Conservation (phyloP, 2,113 vertebrate species). For the Pholis gunnellus region DNA sequence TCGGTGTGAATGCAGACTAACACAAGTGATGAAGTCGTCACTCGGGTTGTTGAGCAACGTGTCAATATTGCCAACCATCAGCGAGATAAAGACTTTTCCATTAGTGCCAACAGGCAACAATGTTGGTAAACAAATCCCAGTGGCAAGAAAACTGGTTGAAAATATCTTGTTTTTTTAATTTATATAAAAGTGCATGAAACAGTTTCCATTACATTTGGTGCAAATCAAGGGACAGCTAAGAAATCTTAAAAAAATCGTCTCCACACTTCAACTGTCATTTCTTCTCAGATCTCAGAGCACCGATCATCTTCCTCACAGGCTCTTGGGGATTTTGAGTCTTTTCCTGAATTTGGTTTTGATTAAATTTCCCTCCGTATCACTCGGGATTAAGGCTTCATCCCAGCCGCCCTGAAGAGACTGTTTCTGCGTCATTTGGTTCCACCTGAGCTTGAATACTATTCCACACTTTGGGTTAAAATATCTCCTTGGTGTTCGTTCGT, state of each 20-base stretch:
- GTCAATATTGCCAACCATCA: neutral
- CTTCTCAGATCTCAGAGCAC: neutral
- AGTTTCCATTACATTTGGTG: neutral
- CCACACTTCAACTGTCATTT: neutral
- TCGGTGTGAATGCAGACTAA: neutral
- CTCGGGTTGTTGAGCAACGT: neutral
- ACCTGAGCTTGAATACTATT: conserved; percentile 7
- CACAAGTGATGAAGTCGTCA: neutral
- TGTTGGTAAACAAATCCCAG: neutral
- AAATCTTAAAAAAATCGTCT: neutral
- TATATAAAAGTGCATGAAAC: conserved; percentile 31
- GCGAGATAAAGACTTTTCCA: neutral
- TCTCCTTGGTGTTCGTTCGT: neutral
- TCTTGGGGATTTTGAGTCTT: neutral
- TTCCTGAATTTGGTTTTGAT: neutral
- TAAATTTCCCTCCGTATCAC: neutral
- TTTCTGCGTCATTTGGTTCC: conserved; percentile 7
- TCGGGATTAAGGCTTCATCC: neutral
- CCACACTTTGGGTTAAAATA: neutral
- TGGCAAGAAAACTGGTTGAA: neutral
- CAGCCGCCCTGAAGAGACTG: neutral
- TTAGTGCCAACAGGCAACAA: neutral
- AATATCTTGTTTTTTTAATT: conserved; percentile 27
- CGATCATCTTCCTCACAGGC: neutral
- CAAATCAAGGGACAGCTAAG: too few species aligned